These are phyloP conservation scores for Drosophila prostipennis DNA, from an alignment of 2,888 invertebrate genomes.

Conservation along the genomic window DNA sequence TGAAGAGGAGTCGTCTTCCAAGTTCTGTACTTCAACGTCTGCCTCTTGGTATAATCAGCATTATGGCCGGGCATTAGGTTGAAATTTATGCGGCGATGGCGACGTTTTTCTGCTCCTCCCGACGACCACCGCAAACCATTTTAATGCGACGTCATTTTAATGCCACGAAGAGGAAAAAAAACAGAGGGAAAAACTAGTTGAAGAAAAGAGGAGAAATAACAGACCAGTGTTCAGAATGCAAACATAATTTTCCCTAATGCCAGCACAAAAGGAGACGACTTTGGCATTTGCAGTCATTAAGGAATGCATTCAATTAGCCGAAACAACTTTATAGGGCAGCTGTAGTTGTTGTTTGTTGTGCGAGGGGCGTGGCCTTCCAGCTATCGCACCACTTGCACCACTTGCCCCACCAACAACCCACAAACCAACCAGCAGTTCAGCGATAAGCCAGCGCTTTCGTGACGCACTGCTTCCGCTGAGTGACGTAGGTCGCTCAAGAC, in stretches of 20 bases:
- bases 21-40: slow-evolving; percentile 11
- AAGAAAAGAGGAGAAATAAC: slow-evolving; percentile 2
- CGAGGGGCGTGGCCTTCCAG: slow-evolving; percentile 21
- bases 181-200: slow-evolving; percentile 9
- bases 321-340: slow-evolving; percentile 12
- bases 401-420: slow-evolving; percentile 9
- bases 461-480: slow-evolving; percentile 39
- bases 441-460: slow-evolving; percentile 36
- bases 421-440: background rate
- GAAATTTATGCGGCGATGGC: slow-evolving; percentile 61
- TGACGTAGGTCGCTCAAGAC: slow-evolving; percentile 31
- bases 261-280: slow-evolving; percentile 5
- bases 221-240: slow-evolving; percentile 10
- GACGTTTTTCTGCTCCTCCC: slow-evolving; percentile 9
- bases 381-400: slow-evolving; percentile 19
- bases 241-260: slow-evolving; percentile 40
- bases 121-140: slow-evolving; percentile 24
- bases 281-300: slow-evolving; percentile 31
- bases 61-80: slow-evolving; percentile 68
- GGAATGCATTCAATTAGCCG: slow-evolving; percentile 46
- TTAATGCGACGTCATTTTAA: slow-evolving; percentile 59
- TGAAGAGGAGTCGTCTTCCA: slow-evolving; percentile 26
- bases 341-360: background rate
- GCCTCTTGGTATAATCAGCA: slow-evolving; percentile 64
- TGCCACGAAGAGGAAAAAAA: slow-evolving; percentile 31